Evolutionary conservation across 2,113 vertebrate genomes (phyloP), one percentile per base, ranked within the genome.

Genomic region (Struthio camelus): DNA sequence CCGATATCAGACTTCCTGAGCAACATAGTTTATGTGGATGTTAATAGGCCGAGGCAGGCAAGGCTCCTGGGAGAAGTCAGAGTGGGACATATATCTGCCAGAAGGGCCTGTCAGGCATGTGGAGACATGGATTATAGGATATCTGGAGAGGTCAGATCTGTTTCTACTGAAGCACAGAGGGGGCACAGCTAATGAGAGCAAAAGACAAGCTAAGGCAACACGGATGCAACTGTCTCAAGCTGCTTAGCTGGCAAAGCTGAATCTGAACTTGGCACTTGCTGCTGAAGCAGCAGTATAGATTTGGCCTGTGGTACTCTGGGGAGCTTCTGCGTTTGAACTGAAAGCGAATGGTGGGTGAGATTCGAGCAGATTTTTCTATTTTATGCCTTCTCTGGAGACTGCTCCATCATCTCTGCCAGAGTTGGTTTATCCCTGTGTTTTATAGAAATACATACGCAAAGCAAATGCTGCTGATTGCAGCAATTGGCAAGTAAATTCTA

Each of bases 231-330:
- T 89, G 70, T 87, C 56, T 94, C 89, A 96, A 96, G 80, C 89
- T 96, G 96, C 84, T 96, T 96, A 92, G 51, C 87, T 95, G 93
- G 87, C 93, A 91, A 93, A 92, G 61, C 88, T 89, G 83, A 64
- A 69, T 90, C 69, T 90, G 73, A 90, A 40, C 19, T 94, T 95
- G 96, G 96, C 89, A 84, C 19, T 34, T 71, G 78, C 17, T 87
- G 93, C 87, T 94, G 89, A 96, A 64, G 32, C 51, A 82, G 91
- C 87, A 79, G n/a, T 72, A 72, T 51, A 85, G 80, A 96, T 81
- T 73, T 61, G 61, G 73, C 61, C 80, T 94, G 64, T 38, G 28
- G 86, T 79, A 22, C 94, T 89, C 93, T 67, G 42, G 95, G 91
- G 93, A 96, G 48, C 46, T 85, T 94, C 93, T 82, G 70, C 66